A percentile compares a stretch with the other conserved stretches of the same genome.
These are phyloP conservation scores for Gandaritis pyraliata DNA, from an alignment of 2,888 invertebrate genomes.

Conservation along the genomic window DNA sequence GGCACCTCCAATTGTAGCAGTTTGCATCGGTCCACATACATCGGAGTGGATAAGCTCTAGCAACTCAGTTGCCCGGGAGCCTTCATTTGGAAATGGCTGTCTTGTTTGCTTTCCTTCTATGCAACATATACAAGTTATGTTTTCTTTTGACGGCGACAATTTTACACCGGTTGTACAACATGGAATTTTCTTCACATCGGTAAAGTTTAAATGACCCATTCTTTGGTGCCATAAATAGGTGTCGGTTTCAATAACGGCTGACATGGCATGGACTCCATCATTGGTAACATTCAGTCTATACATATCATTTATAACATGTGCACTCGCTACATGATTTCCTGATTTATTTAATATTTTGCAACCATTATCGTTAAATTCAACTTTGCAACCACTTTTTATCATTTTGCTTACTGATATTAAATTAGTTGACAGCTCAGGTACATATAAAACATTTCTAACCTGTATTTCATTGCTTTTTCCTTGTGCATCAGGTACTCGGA, in stretches of 20 bases:
- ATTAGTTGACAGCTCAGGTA: slow-evolving; percentile 22
- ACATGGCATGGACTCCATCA: neutral
- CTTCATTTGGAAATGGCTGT: slow-evolving; percentile 9
- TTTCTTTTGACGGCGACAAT: neutral
- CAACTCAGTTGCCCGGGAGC: slow-evolving; percentile 9
- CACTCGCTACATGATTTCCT: neutral
- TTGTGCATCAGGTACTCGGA: neutral
- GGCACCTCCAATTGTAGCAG: neutral
- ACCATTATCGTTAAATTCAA: neutral
- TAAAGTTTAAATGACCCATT: neutral
- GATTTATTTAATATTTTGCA: neutral
- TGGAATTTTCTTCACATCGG: neutral
- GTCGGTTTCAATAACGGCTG: too few species aligned
- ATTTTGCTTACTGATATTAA: neutral
- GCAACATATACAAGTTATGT: slow-evolving; percentile 6
- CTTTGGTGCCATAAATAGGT: too few species aligned
- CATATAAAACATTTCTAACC: slow-evolving; percentile 28
- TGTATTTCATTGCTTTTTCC: slow-evolving; percentile 8
- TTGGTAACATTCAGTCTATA: neutral
- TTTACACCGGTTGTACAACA: neutral
- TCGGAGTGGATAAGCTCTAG: slow-evolving; percentile 4
- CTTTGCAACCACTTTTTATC: neutral
- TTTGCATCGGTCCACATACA: slow-evolving; percentile 1
- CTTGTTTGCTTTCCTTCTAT: slow-evolving; percentile 13
- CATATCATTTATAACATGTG: neutral